Conservation (phyloP, 2,797 vertebrate genomes). For the Hippopotamyrus pictus region DNA sequence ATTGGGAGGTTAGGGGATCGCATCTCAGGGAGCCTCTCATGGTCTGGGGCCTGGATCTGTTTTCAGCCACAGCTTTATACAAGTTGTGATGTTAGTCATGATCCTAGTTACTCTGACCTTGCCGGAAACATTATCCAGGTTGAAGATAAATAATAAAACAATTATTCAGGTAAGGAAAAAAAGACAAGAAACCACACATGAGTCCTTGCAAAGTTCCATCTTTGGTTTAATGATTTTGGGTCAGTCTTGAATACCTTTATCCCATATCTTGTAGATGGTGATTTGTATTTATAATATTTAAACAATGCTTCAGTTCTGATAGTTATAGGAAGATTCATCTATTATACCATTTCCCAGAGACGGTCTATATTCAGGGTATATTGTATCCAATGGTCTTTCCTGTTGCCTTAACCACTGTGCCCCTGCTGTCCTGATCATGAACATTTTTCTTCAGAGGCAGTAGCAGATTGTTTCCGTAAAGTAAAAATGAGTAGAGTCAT, state of each 20-base stretch:
- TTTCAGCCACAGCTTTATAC: background rate
- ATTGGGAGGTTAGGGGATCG: background rate
- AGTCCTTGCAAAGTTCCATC: too few relatives aligned
- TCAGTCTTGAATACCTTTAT: background rate
- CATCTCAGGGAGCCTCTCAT: background rate
- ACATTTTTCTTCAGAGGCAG: background rate
- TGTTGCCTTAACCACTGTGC: background rate
- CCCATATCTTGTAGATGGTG: background rate
- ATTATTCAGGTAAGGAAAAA: background rate
- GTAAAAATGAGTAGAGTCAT: background rate
- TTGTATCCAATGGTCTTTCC: background rate
- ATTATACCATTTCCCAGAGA: background rate
- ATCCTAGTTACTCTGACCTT: background rate
- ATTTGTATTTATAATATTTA: background rate
- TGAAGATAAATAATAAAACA: background rate
- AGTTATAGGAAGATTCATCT: background rate
- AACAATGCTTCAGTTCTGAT: background rate
- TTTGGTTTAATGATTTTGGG: background rate
- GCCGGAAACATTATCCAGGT: background rate
- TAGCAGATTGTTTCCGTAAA: background rate
- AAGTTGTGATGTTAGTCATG: background rate
- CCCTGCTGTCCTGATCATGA: background rate
- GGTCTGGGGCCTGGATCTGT: background rate
- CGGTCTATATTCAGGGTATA: background rate
- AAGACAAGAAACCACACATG: background rate